Conservation (phyloP, 2,113 vertebrate species). For the Actenoides hombroni region DNA sequence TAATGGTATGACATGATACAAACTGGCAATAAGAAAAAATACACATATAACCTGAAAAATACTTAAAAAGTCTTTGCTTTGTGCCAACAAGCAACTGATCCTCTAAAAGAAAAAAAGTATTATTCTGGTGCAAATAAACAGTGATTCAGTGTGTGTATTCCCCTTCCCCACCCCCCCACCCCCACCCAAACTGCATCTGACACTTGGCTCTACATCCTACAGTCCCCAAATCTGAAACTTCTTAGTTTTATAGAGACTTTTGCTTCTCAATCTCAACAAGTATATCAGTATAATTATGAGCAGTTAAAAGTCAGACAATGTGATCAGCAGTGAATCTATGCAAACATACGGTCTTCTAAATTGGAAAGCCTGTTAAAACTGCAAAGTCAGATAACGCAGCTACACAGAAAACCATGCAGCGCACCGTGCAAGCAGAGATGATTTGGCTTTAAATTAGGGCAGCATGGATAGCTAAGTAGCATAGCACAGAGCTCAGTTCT, state of each 20-base stretch:
- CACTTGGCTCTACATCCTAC: neutral
- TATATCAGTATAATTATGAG: neutral
- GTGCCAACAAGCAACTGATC: neutral
- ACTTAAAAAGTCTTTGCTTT: neutral
- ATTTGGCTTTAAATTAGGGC: neutral
- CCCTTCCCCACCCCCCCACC: too few species aligned
- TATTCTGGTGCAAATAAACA: neutral
- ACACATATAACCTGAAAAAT: neutral
- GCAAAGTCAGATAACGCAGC: neutral
- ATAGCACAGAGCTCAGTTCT: neutral
- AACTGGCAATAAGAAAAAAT: neutral
- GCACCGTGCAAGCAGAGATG: neutral
- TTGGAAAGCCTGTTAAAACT: neutral
- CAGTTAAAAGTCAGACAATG: neutral
- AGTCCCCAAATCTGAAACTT: neutral
- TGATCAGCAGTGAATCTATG: neutral
- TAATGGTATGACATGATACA: neutral
- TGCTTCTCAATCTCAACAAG: neutral
- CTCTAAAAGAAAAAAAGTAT: neutral
- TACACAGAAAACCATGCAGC: neutral
- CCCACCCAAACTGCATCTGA: neutral
- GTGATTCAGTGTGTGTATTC: neutral
- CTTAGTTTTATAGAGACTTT: neutral
- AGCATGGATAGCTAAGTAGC: accelerated
- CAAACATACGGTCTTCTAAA: neutral